Evolutionary conservation across 2,113 vertebrate species (phyloP).

Genomic region (Pan paniscus): DNA sequence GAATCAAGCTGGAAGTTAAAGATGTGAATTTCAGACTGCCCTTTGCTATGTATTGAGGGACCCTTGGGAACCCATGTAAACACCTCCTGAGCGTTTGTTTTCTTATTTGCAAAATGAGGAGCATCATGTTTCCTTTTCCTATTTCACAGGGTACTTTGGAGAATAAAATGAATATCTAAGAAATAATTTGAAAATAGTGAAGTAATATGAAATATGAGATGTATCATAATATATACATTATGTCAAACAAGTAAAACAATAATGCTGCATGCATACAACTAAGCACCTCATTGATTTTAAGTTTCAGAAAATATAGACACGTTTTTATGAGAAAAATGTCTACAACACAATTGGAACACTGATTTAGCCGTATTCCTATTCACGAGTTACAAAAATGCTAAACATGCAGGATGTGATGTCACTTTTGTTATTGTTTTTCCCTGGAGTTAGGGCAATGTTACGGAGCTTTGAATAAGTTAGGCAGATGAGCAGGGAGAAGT

Average conservation of each 20-base stretch:
- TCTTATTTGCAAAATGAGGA: neutral
- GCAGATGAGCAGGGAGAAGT: neutral
- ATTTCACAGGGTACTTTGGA: neutral
- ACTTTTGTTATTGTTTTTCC: neutral
- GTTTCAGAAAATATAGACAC: neutral
- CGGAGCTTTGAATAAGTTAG: neutral
- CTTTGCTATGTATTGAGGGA: neutral
- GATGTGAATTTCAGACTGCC: neutral
- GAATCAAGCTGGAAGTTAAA: neutral
- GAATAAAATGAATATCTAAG: neutral
- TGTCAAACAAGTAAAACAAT: neutral
- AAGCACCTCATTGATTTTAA: neutral
- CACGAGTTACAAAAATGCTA: neutral
- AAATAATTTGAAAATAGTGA: conserved; percentile 25
- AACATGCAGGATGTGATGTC: neutral
- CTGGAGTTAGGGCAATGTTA: neutral
- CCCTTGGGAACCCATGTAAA: neutral
- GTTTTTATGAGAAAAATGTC: conserved; percentile 15
- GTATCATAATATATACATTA: neutral
- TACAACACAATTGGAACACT: neutral
- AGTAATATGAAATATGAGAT: neutral
- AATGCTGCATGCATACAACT: neutral
- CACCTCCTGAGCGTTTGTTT: neutral
- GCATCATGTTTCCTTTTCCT: neutral
- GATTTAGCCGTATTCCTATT: neutral